Percentiles rank a stretch among this genome's conserved stretches.
These are phyloP conservation scores for Mesopsocus fuscifrons DNA, from an alignment of 2,888 invertebrate species.

Conservation along the genomic window DNA sequence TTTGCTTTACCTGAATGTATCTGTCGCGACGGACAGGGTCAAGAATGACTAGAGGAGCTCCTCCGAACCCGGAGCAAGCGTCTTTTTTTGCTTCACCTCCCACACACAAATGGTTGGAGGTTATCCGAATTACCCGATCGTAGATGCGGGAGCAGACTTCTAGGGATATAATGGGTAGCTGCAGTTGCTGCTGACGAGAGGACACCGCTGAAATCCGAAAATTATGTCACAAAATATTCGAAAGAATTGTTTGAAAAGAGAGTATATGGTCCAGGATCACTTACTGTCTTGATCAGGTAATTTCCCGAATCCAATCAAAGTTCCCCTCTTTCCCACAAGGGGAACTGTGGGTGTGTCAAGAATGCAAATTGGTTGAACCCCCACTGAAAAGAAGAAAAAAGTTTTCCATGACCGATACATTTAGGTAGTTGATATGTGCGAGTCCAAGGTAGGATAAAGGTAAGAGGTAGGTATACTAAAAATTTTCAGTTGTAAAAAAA, in stretches of 20 bases:
- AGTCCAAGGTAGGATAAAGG: too few relatives aligned
- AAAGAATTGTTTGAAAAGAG: not conserved
- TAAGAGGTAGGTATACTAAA: too few relatives aligned
- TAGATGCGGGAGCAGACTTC: constrained; percentile 48
- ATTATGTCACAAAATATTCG: not conserved
- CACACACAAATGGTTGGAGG: constrained; percentile 45
- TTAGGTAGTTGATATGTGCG: too few relatives aligned
- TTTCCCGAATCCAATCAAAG: constrained; percentile 54
- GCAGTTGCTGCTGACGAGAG: constrained; percentile 35
- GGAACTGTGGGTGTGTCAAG: constrained; percentile 26
- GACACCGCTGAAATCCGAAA: constrained; percentile 19
- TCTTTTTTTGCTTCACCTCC: constrained; percentile 55
- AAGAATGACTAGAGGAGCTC: constrained; percentile 44
- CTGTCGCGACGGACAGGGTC: constrained; percentile 15
- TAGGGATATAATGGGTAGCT: constrained; percentile 43
- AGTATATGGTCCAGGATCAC: constrained; percentile 12
- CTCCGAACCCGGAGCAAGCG: constrained; percentile 63
- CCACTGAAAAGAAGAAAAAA: constrained; percentile 48
- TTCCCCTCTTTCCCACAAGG: constrained; percentile 31
- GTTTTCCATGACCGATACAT: too few relatives aligned
- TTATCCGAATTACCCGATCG: constrained; percentile 41
- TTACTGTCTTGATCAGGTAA: constrained; percentile 35
- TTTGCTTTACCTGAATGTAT: constrained; percentile 30
- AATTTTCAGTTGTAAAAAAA: too few relatives aligned
- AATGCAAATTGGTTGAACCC: constrained; percentile 56